Evolutionary conservation across 2,113 vertebrate species (phyloP).

Genomic region (Hylia prasina): DNA sequence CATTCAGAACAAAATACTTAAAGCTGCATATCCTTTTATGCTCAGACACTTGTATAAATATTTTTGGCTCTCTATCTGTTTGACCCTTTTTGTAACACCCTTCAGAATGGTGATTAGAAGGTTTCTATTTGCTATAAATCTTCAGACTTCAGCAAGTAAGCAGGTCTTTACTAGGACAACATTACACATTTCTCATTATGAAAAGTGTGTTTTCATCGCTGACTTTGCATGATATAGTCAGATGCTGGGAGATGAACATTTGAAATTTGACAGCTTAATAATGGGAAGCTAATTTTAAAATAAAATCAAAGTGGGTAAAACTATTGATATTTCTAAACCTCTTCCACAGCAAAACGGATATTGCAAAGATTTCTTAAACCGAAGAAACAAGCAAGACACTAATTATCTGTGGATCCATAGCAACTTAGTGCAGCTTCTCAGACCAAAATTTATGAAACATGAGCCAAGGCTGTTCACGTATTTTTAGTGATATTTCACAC

Average conservation of each 20-base stretch:
- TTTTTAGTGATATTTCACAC: neutral
- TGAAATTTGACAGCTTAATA: neutral
- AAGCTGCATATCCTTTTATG: neutral
- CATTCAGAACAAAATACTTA: neutral
- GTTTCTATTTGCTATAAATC: neutral
- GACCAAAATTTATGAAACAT: neutral
- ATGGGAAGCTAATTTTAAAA: neutral
- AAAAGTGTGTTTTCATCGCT: neutral
- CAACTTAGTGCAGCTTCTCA: neutral
- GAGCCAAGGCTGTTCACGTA: neutral
- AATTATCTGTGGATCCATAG: neutral
- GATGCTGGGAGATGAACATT: neutral
- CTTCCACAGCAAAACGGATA: neutral
- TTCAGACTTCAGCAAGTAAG: neutral
- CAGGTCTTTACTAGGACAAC: neutral
- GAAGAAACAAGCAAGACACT: neutral
- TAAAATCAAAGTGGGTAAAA: neutral
- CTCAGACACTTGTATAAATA: neutral
- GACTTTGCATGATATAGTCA: neutral
- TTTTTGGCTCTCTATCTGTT: neutral
- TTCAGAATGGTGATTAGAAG: neutral
- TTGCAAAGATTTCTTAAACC: neutral
- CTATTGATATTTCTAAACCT: neutral
- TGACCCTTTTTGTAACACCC: neutral
- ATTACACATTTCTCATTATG: neutral